phyloP scores from a whole-genome alignment of 2,113 vertebrate species.

The Crotalus horridus region DNA sequence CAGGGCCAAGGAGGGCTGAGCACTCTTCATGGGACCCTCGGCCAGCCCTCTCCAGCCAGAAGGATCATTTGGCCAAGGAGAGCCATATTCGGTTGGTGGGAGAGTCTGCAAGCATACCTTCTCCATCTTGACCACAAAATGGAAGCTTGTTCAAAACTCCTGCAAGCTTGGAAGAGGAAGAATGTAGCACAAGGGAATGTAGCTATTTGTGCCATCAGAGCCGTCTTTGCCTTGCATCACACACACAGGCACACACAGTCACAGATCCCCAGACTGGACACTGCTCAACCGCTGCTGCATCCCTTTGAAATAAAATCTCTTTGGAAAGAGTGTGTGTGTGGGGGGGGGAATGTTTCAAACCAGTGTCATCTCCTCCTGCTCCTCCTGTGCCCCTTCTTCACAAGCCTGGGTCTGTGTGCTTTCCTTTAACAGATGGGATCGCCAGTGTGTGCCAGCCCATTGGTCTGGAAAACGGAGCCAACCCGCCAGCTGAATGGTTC shows the following conservation, averaged over 20 bases:
- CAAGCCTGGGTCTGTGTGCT: conserved; percentile 48
- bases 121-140: not conserved
- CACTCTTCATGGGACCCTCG: not conserved
- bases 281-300: not conserved
- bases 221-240: not conserved
- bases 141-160: not conserved
- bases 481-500: conserved; percentile 61
- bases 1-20: not conserved
- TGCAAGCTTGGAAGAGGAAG: not conserved
- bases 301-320: not conserved
- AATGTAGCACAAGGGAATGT: too few relatives aligned
- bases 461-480: conserved; percentile 71
- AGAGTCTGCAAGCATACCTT: not conserved
- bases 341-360: not conserved
- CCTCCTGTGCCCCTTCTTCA: conserved; percentile 21
- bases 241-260: not conserved
- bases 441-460: conserved; percentile 65
- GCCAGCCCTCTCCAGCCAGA: not conserved
- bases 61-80: not conserved
- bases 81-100: not conserved
- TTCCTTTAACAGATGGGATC: conserved; percentile 72
- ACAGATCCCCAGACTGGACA: not conserved
- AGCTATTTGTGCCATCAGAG: not conserved
- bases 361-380: not conserved
- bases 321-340: not conserved